Evolutionary conservation across 2,113 vertebrate genomes (phyloP).

Genomic region (Procavia capensis): DNA sequence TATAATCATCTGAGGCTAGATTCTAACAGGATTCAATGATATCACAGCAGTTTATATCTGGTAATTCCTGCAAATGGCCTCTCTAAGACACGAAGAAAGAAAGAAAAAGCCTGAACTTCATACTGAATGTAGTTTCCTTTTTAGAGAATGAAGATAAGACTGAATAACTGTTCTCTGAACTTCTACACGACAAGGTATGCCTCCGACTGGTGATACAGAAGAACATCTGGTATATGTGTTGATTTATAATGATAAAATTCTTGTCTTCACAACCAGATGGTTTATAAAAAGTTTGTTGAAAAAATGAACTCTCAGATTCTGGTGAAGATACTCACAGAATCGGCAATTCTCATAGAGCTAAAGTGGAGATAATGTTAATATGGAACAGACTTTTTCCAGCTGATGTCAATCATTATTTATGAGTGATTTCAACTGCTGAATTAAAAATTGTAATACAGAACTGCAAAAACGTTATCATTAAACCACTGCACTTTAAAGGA

Average conservation of each 20-base stretch:
- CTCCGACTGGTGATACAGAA: not conserved
- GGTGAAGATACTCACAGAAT: not conserved
- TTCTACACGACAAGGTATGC: not conserved
- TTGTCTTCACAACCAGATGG: not conserved
- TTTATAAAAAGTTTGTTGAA: conserved; percentile 3
- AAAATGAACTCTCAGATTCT: not conserved
- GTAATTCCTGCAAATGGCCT: not conserved
- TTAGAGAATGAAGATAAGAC: not conserved
- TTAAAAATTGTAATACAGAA: no score
- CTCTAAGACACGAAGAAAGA: not conserved
- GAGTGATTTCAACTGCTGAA: no score
- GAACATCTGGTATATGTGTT: not conserved
- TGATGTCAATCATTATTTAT: no score
- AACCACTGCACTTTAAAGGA: no score
- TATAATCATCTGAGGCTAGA: not conserved
- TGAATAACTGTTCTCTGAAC: not conserved
- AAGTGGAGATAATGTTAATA: conserved; percentile 33
- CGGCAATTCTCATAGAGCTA: not conserved
- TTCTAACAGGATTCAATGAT: not conserved
- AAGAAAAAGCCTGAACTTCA: not conserved
- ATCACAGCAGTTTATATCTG: not conserved
- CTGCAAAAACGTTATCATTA: no score
- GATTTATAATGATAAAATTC: conserved; percentile 23
- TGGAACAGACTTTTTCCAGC: not conserved
- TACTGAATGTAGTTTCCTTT: conserved; percentile 13